These are phyloP conservation scores for Vanessa cardui DNA, from an alignment of 2,888 invertebrate genomes.

Conservation along the genomic window DNA sequence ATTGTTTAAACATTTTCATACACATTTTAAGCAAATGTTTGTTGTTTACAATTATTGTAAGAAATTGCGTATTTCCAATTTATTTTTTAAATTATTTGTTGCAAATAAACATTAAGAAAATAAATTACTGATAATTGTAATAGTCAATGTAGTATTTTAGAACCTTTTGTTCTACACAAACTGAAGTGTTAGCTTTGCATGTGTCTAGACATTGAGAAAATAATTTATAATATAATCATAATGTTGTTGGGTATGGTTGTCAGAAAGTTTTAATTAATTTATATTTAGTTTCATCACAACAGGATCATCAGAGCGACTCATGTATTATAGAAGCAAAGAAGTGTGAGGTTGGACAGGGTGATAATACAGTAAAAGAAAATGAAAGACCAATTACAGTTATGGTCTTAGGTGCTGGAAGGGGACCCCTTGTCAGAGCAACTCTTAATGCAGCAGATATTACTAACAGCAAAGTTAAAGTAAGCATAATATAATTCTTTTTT, in stretches of 20 bases:
- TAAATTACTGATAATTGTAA: no score
- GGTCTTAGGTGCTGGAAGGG: conserved; percentile 97
- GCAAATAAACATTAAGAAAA: no score
- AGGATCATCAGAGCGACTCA: conserved; percentile 33
- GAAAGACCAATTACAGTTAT: conserved; percentile 84
- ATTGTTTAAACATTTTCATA: no score
- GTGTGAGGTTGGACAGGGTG: conserved; percentile 39
- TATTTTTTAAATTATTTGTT: no score
- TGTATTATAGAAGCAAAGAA: conserved; percentile 28
- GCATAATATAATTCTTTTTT: not conserved
- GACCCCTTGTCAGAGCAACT: conserved; percentile 95
- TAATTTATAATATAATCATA: not conserved
- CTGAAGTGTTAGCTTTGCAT: no score
- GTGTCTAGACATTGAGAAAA: no score
- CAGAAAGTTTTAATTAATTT: conserved; percentile 9
- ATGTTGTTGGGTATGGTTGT: not conserved
- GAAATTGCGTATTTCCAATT: no score
- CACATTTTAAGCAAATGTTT: no score
- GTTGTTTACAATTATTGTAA: no score
- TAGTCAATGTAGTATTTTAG: no score
- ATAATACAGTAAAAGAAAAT: conserved; percentile 53
- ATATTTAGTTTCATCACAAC: conserved; percentile 17
- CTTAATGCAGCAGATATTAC: conserved; percentile 91
- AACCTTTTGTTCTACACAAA: no score
- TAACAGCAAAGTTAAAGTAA: conserved; percentile 86